Percentiles rank a stretch among this genome's conserved stretches.
These are phyloP conservation scores for Leucoraja erinaceus DNA, from an alignment of 2,113 vertebrate genomes.

Conservation along the genomic window DNA sequence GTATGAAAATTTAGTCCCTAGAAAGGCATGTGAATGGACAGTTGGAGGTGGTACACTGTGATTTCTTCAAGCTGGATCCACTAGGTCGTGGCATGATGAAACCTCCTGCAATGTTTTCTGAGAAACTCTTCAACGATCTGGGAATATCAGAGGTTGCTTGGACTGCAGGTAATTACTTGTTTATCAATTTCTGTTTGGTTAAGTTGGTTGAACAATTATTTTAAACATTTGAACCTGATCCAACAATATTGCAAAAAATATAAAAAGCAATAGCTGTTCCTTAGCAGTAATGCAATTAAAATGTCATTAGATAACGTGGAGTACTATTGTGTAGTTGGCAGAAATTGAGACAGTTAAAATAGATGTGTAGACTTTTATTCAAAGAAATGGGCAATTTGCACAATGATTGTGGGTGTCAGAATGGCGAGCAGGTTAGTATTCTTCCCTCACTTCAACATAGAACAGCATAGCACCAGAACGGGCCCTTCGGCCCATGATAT, in stretches of 20 bases:
- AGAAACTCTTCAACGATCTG: constrained; percentile 70
- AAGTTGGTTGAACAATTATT: not conserved
- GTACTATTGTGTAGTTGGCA: not conserved
- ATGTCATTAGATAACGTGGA: not conserved
- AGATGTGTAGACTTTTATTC: not conserved
- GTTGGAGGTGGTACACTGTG: constrained; percentile 73
- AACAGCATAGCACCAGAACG: too few relatives aligned
- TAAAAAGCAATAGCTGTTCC: not conserved
- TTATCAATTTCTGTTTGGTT: not conserved
- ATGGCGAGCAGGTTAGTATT: too few relatives aligned
- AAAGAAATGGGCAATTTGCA: not conserved
- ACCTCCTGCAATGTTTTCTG: constrained; percentile 61
- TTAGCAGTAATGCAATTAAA: not conserved
- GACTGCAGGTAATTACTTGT: constrained; percentile 56
- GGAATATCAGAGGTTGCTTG: constrained; percentile 69
- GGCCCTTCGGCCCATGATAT: too few relatives aligned
- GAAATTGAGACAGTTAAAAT: not conserved
- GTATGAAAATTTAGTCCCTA: constrained; percentile 57
- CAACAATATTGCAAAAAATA: not conserved
- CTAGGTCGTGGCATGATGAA: constrained; percentile 47
- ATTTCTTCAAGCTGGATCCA: constrained; percentile 81
- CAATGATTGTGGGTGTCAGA: not conserved
- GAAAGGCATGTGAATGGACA: constrained; percentile 59
- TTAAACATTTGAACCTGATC: not conserved
- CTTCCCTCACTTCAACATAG: too few relatives aligned